A percentile compares a stretch with the other conserved stretches of the same genome.
Conservation (phyloP, 2,113 vertebrate genomes). For the Tricholaema leucomelas region DNA sequence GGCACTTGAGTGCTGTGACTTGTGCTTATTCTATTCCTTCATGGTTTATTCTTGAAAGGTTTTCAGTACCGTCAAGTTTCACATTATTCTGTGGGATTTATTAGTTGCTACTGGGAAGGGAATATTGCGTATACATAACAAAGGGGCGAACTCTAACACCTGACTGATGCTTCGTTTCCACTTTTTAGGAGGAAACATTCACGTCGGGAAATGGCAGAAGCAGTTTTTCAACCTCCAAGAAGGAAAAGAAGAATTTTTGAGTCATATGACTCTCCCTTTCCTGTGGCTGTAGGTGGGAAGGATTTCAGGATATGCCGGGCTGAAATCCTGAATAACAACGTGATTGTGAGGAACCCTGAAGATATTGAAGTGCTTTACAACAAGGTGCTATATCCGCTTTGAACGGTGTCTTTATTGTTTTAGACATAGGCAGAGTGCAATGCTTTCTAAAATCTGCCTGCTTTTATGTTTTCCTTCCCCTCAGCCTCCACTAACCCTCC, state of each 20-base stretch:
- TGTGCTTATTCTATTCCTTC: fast-evolving
- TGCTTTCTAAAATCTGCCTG: background rate
- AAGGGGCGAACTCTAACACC: background rate
- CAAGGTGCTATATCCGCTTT: slow-evolving; percentile 72
- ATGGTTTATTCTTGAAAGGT: background rate
- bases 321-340: slow-evolving; percentile 83
- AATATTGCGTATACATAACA: background rate
- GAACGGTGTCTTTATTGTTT: background rate
- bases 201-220: slow-evolving; percentile 74
- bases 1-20: fast-evolving
- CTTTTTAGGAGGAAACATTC: background rate
- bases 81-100: background rate
- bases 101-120: background rate
- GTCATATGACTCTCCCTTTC: slow-evolving; percentile 81
- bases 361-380: slow-evolving; percentile 84
- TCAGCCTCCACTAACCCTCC: background rate
- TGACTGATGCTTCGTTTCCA: background rate
- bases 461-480: background rate
- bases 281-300: slow-evolving; percentile 63
- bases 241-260: slow-evolving; percentile 83
- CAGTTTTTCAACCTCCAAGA: slow-evolving; percentile 84
- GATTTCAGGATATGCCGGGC: slow-evolving; percentile 75
- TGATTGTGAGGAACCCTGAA: slow-evolving; percentile 80
- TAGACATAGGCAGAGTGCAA: background rate
- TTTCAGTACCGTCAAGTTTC: background rate